Base-by-base conservation (phyloP, 2,113 vertebrate species). In the Myxocyprinus asiaticus region DNA sequence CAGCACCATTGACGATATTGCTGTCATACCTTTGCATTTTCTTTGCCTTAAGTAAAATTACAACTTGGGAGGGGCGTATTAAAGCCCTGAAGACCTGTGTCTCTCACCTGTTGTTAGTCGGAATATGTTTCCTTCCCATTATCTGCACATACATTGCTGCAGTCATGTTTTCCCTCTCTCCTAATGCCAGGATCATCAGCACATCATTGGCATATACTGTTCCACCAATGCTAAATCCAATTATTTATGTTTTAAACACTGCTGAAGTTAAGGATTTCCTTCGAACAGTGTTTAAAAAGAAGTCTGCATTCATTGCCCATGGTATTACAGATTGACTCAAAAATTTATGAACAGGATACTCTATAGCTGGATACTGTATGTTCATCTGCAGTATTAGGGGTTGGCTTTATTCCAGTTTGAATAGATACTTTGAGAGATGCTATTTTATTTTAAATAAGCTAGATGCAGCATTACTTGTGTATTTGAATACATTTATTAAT, bases 31-130 rank as follows among this genome's bases (percentile, higher is more conserved):
- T 71, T 6, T 63, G 78, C 44, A 58, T 79, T 58, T 53, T 65
- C 12, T 22, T 74, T 73, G 76, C 76, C 3, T 3, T 88, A 15
- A 73, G 42, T 69, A 87, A 79, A 67, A 85, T 82, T 65, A 79
- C 80, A n/a, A 77, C 83, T 12, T 73, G 44, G 74, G 17, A 68
- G 6, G 82, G 88, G 12, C 59, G 86, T 62, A 51, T 85, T 4
- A 88, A 59, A 86, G 87, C 86, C 4, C 1, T 85, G 4, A 85
- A 87, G 84, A 91, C 88, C 1, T 91, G 89, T 51, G 82, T 76
- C 10, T 85, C 86, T 82, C 89, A 91, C 6, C 55, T 91, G 67
- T 66, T 88, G 1, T 82, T 89, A 66, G 86, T 89, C 2, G 79
- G 71, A 7, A 8, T 89, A 10, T 87, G 80, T 15, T 90, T 82